Conservation (phyloP, 2,888 invertebrate genomes). For the Icerya purchasi region DNA sequence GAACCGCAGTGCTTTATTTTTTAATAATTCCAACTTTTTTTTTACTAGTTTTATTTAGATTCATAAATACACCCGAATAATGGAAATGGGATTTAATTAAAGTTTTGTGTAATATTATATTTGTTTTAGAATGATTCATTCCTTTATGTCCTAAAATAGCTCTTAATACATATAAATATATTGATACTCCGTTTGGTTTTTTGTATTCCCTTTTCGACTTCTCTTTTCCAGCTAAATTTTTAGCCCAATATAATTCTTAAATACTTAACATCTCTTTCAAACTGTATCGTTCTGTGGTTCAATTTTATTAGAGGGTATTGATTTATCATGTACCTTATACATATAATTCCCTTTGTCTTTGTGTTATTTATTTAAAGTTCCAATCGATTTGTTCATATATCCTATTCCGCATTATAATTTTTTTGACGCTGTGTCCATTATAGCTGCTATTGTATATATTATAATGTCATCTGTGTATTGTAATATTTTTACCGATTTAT, state of each 20-base stretch:
- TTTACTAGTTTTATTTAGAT: background rate
- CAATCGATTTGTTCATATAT: background rate
- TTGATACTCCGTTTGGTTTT: background rate
- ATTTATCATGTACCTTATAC: background rate
- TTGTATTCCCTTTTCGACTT: background rate
- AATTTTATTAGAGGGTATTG: background rate
- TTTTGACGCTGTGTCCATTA: background rate
- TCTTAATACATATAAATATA: background rate
- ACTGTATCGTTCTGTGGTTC: background rate
- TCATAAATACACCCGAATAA: background rate
- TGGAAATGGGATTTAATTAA: background rate
- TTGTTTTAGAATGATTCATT: background rate
- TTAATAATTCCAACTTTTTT: background rate
- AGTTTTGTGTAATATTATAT: background rate
- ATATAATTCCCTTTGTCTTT: background rate
- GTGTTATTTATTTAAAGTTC: background rate
- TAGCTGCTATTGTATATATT: background rate
- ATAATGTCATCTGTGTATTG: background rate
- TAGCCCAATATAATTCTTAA: background rate
- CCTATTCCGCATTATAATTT: background rate
- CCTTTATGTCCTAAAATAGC: background rate
- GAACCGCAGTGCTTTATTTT: background rate
- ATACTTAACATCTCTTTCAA: background rate
- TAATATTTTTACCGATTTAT: background rate
- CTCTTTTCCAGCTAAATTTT: background rate